phyloP scores from a whole-genome alignment of 2,113 vertebrate genomes.

The Sebastes schlegelii region DNA sequence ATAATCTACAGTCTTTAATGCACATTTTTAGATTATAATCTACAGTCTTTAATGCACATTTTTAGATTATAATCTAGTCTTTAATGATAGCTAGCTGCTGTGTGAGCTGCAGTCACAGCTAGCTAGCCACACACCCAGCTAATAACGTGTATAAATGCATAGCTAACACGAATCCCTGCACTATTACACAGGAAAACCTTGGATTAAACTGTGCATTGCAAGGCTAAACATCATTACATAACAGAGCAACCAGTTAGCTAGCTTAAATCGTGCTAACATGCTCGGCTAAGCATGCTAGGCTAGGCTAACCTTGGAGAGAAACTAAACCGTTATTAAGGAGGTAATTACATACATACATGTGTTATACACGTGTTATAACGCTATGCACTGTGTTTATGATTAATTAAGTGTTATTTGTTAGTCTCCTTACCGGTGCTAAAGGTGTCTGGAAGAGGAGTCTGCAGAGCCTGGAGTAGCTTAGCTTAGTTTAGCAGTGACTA shows the following conservation, averaged over 20 bases:
- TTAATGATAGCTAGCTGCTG: no score
- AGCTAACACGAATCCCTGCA: background rate
- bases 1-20: no score
- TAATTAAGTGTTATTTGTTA: no score
- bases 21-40: no score
- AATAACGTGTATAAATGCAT: background rate
- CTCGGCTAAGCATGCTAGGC: background rate
- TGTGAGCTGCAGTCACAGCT: no score
- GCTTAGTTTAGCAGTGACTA: slow-evolving; percentile 36
- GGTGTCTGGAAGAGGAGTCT: slow-evolving; percentile 29
- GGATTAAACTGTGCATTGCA: slow-evolving; percentile 46
- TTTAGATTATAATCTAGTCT: no score
- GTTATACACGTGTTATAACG: background rate
- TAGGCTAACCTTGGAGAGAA: slow-evolving; percentile 58
- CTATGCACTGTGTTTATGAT: fast-evolving
- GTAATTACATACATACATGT: background rate
- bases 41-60: no score
- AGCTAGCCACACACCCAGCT: background rate
- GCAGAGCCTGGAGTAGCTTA: slow-evolving; percentile 49
- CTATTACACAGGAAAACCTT: background rate
- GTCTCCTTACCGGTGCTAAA: slow-evolving; percentile 53
- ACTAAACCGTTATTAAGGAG: background rate
- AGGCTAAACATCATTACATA: slow-evolving; percentile 66
- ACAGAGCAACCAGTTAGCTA: slow-evolving; percentile 30
- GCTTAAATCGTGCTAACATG: slow-evolving; percentile 6